Evolutionary conservation across 2,888 invertebrate genomes (phyloP), one percentile per base, ranked within the genome.

Genomic region (Chrysolina haemoptera): DNA sequence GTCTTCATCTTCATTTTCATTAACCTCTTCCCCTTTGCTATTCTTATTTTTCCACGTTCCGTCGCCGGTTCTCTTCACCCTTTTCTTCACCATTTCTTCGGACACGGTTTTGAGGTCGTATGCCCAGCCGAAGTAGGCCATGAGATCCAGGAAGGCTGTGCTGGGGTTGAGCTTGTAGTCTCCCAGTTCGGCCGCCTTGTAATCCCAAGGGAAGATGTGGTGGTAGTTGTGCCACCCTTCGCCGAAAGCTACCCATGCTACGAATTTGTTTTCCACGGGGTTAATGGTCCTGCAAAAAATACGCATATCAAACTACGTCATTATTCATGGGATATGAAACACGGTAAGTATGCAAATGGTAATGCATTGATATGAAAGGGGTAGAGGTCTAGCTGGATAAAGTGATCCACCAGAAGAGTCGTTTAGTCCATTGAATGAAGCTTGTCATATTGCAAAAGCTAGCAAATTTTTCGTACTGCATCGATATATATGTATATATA

Each of bases 221-320:
- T 97, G 97, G 87, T 96, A 97, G 88, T 97, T 97, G 89, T 97
- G 97, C 94, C 96, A 98, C 5, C 97, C 97, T 87, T 96, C 96
- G 0, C 96, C 96, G 88, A 95, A 89, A 0, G 95, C 92, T 22
- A 93, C 83, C 0, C 94, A 82, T 0, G 95, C 92, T 0, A 97
- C 96, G 0, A 90, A 88, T 78, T 90, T 89, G 85, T 95, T 96
- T 88, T 97, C 94, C 0, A 91, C 89, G 0, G 97, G 96, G 86
- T 92, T 94, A 82, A 97, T 94, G 85, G 90, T 89, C 81, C 96
- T 94, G 41, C 16, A 81, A 80, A 76, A 27, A n/a, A n/a, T n/a
- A n/a, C n/a, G n/a, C n/a, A n/a, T n/a, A n/a, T n/a, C n/a, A n/a
- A n/a, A n/a, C n/a, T n/a, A n/a, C n/a, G n/a, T n/a, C n/a, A n/a